Evolutionary conservation across 2,888 invertebrate genomes (phyloP), one percentile per base, ranked within the genome.

Genomic region (Priocnemis perturbator): DNA sequence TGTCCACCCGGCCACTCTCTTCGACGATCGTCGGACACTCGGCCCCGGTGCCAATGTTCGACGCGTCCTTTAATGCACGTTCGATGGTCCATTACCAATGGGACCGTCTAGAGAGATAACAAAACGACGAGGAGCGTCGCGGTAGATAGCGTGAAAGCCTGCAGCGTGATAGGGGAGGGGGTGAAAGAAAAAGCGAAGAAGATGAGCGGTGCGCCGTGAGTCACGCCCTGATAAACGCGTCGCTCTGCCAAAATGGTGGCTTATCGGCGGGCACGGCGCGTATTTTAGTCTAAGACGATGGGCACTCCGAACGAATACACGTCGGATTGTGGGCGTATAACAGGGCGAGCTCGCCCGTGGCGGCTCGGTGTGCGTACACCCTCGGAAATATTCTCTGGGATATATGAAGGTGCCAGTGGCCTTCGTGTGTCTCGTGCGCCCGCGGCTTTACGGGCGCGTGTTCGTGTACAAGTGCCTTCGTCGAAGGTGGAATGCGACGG

Each of bases 371-470:
- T 69, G 72, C 64, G 68, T 56, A 45, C 71, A 66, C 65, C 67
- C 60, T 23, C 62, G 66, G 74, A 67, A 67, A 79, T 79, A 79
- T 79, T 72, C 77, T 73, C 67, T 67, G 64, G 63, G 73, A 79
- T 79, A 79, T 79, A 79, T 69, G 79, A 79, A 60, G 71, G 60
- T 73, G 71, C 65, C 75, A 53, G 64, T 37, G 64, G 50, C 58
- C 52, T 59, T 57, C 21, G 71, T 67, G 65, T 62, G 48, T 53
- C 19, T 44, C 45, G 60, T 26, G 1, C 57, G 3, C 48, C 15
- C 23, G 19, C 21, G 21, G 53, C 21, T 23, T 30, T 5, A 7
- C 3, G n/a, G 7, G 7, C 20, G 21, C 19, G 64, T 47, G 64
- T 71, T 58, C 48, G 59, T 66, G 59, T 66, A 62, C 72, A 55